Evolutionary conservation across 2,113 vertebrate species (phyloP).

Genomic region (Hiodon tergisus): DNA sequence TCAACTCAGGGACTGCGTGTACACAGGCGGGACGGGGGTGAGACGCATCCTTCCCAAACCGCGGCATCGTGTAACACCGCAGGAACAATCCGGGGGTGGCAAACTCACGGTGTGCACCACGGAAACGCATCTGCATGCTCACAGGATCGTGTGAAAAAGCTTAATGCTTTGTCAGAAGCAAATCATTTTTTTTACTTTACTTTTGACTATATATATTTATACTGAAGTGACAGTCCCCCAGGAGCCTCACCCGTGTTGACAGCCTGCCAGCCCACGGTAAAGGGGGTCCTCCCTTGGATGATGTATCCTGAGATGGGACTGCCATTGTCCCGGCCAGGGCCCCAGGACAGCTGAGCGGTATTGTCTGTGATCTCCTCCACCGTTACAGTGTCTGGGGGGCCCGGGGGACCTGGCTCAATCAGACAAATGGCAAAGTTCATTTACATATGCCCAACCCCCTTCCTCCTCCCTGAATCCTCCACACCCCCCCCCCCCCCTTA

Average conservation of each 20-base stretch:
- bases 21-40: conserved; percentile 1
- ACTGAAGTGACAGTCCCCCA: neutral
- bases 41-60: too few relatives aligned
- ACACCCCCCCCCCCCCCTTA: neutral
- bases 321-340: conserved; percentile 80
- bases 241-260: conserved; percentile 76
- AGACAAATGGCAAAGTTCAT: conserved; percentile 32
- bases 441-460: neutral
- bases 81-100: neutral
- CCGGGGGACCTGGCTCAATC: conserved; percentile 75
- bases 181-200: too few relatives aligned
- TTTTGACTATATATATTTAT: neutral
- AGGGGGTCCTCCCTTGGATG: conserved; percentile 81
- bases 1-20: conserved; percentile 73
- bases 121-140: too few relatives aligned
- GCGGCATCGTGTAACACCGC: too few relatives aligned
- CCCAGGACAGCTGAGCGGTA: conserved; percentile 87
- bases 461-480: neutral
- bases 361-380: conserved; percentile 91
- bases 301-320: conserved; percentile 83
- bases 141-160: too few relatives aligned
- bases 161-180: too few relatives aligned
- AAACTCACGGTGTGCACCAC: too few relatives aligned
- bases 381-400: conserved; percentile 74
- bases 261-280: conserved; percentile 89